These are phyloP conservation scores for Podabrus alpinus DNA, from an alignment of 2,888 invertebrate genomes.

Conservation along the genomic window DNA sequence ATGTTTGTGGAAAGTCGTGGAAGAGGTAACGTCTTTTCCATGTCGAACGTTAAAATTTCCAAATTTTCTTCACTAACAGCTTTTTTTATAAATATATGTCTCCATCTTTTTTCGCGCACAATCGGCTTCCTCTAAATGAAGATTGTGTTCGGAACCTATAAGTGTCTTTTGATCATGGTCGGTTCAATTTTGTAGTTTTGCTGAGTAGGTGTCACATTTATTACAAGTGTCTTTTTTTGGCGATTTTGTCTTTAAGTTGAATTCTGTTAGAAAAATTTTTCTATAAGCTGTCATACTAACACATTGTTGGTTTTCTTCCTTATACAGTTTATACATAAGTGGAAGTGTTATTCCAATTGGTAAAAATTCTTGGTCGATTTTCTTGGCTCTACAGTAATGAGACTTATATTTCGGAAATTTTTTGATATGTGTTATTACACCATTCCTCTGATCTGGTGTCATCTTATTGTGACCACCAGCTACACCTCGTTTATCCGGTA, in stretches of 20 bases:
- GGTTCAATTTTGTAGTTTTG: neutral
- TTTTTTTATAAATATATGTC: too few relatives aligned
- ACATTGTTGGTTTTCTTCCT: neutral
- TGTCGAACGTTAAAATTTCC: constrained; percentile 4
- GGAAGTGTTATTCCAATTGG: too few relatives aligned
- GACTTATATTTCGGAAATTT: constrained; percentile 6
- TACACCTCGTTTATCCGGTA: constrained; percentile 15
- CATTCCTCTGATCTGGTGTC: constrained; percentile 8
- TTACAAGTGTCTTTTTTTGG: neutral
- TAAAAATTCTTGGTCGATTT: constrained; percentile 6
- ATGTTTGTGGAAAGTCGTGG: constrained; percentile 37
- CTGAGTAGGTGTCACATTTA: neutral
- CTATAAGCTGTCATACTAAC: neutral
- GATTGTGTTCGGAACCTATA: too few relatives aligned
- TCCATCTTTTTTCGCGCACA: neutral
- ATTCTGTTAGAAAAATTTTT: too few relatives aligned
- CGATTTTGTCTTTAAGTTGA: neutral
- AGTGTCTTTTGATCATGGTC: too few relatives aligned
- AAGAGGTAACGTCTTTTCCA: constrained; percentile 35
- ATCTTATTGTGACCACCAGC: constrained; percentile 20
- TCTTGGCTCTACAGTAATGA: constrained; percentile 4
- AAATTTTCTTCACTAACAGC: too few relatives aligned
- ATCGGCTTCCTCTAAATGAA: neutral
- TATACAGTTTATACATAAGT: constrained; percentile 4
- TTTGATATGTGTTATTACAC: constrained; percentile 2